Evolutionary conservation across 2,797 vertebrate genomes (phyloP).

Genomic region (Ctenopoma multispine): DNA sequence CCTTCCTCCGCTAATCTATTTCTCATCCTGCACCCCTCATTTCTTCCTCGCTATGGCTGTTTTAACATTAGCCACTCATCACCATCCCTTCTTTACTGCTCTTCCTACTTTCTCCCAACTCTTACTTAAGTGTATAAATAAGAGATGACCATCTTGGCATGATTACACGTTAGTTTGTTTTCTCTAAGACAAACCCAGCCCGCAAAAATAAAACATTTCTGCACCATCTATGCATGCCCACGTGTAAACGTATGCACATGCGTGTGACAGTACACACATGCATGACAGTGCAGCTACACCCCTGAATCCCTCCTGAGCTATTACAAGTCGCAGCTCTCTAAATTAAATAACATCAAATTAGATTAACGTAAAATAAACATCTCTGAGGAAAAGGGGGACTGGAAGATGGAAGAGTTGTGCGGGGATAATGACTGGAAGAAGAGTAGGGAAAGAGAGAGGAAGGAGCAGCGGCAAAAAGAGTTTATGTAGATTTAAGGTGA

Average conservation of each 20-base stretch:
- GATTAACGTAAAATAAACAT: slow-evolving; percentile 77
- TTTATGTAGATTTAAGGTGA: slow-evolving; percentile 58
- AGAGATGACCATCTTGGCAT: slow-evolving; percentile 66
- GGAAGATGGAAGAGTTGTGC: slow-evolving; percentile 35
- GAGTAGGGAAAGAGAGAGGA: neutral
- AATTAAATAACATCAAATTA: slow-evolving; percentile 80
- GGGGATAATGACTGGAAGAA: slow-evolving; percentile 11
- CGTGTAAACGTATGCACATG: slow-evolving; percentile 14
- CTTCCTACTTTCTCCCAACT: slow-evolving; percentile 37
- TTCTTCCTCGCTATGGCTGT: slow-evolving; percentile 29
- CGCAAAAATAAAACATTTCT: slow-evolving; percentile 57
- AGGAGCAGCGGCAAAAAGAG: neutral
- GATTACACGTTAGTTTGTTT: slow-evolving; percentile 64
- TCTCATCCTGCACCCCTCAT: slow-evolving; percentile 46
- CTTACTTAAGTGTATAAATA: slow-evolving; percentile 63
- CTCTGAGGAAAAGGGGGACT: slow-evolving; percentile 51
- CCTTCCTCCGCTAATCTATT: slow-evolving; percentile 43
- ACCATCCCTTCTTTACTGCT: slow-evolving; percentile 36
- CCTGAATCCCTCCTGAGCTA: slow-evolving; percentile 71
- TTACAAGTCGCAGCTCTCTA: slow-evolving; percentile 73
- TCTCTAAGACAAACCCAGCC: slow-evolving; percentile 45
- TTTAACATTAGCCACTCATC: slow-evolving; percentile 42
- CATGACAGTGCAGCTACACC: slow-evolving; percentile 26
- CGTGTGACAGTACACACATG: neutral
- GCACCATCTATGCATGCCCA: slow-evolving; percentile 34